Conservation (phyloP, 2,797 vertebrate species). For the Lemur catta region DNA sequence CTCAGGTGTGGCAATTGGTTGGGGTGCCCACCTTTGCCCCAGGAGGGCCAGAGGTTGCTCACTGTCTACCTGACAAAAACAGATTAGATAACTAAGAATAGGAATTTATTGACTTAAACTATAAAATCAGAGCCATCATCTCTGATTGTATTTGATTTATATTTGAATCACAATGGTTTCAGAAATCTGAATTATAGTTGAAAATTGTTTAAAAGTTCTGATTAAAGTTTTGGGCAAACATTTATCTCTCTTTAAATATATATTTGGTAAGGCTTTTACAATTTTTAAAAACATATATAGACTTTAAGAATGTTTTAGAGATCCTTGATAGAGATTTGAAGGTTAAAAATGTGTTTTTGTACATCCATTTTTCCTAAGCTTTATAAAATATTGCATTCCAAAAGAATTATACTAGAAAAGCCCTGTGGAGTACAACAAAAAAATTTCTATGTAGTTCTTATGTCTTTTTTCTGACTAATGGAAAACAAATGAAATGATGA, state of each 20-base stretch:
- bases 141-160: neutral
- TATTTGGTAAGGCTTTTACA: neutral
- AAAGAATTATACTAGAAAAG: slow-evolving; percentile 14
- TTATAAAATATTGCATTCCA: slow-evolving; percentile 12
- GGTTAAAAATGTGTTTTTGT: neutral
- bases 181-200: neutral
- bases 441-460: slow-evolving; percentile 50
- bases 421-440: slow-evolving; percentile 38
- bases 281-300: neutral
- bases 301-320: neutral
- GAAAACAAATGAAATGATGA: slow-evolving; percentile 76
- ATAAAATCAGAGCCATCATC: neutral
- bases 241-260: neutral
- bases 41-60: too few species aligned
- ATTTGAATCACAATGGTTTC: neutral
- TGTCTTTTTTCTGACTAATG: slow-evolving; percentile 65
- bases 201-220: neutral
- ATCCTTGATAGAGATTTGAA: neutral
- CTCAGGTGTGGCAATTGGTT: too few species aligned
- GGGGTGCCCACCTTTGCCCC: too few species aligned
- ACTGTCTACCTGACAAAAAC: neutral
- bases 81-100: neutral
- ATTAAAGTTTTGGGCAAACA: neutral
- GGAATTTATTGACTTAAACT: neutral
- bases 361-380: neutral